phyloP scores from a whole-genome alignment of 2,888 invertebrate genomes.

The Drosophila multiciliata region DNA sequence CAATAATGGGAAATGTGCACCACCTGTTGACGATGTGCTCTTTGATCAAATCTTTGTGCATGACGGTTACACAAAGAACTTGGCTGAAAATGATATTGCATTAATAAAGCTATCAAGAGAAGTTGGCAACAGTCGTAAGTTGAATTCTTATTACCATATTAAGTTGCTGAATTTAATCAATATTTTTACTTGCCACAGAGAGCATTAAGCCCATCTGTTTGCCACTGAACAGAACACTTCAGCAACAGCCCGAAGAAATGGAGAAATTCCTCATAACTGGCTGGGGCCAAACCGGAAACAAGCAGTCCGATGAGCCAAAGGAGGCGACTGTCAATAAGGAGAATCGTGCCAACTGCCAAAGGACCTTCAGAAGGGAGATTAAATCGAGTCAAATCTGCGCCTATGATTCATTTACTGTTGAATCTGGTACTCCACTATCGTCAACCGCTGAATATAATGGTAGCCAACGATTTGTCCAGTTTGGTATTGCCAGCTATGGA shows the following conservation, averaged over 20 bases:
- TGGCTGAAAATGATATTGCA: conserved; percentile 37
- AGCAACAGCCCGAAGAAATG: background rate
- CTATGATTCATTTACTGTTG: conserved; percentile 21
- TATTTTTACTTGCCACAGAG: background rate
- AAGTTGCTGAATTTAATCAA: background rate
- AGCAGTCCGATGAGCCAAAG: background rate
- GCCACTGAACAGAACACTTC: conserved; percentile 30
- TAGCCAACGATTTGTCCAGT: conserved; percentile 11
- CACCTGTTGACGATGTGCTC: conserved; percentile 19
- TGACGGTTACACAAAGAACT: background rate
- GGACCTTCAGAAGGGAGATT: fast-evolving
- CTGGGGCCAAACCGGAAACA: conserved; percentile 26
- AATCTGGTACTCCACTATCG: conserved; percentile 33
- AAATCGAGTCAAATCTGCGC: conserved; percentile 30
- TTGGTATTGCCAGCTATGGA: conserved; percentile 41
- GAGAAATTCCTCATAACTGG: conserved; percentile 13
- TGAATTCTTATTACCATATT: no score
- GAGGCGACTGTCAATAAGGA: background rate
- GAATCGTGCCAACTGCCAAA: background rate
- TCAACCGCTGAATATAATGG: background rate
- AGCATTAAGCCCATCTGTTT: conserved; percentile 36
- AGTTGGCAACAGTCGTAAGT: background rate
- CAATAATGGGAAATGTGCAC: conserved; percentile 5
- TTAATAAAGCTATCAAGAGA: conserved; percentile 22
- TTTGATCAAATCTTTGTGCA: conserved; percentile 10